These are phyloP conservation scores for Anniella stebbinsi DNA, from an alignment of 2,797 vertebrate genomes.

Conservation along the genomic window DNA sequence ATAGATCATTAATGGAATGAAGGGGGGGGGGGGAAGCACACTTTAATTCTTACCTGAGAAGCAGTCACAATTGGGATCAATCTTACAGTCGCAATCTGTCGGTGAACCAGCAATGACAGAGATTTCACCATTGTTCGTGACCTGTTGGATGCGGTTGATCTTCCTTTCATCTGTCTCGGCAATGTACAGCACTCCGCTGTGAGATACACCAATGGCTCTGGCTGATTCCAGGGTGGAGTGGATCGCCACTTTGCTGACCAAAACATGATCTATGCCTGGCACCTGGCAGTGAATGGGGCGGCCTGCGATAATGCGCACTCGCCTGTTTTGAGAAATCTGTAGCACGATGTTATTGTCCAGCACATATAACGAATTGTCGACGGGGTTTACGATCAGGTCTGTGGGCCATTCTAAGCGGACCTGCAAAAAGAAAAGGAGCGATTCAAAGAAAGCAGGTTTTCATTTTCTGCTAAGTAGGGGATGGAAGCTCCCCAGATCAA, in stretches of 20 bases:
- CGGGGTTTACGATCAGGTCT: conserved; percentile 93
- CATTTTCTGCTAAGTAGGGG: not conserved
- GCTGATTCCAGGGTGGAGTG: conserved; percentile 94
- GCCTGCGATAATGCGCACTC: conserved; percentile 93
- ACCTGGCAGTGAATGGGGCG: conserved; percentile 97
- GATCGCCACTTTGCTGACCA: conserved; percentile 93
- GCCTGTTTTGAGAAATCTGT: conserved; percentile 90
- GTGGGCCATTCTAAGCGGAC: conserved; percentile 97
- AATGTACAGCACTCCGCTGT: conserved; percentile 93
- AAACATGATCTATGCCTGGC: conserved; percentile 92
- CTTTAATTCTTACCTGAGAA: conserved; percentile 88
- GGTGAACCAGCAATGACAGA: conserved; percentile 92
- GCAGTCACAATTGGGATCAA: conserved; percentile 97
- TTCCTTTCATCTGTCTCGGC: conserved; percentile 96
- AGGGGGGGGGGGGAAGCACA: no score
- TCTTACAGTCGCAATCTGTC: conserved; percentile 97
- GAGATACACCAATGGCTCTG: conserved; percentile 92
- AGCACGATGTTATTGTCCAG: conserved; percentile 98
- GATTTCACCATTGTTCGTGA: conserved; percentile 96
- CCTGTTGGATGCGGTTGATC: conserved; percentile 97
- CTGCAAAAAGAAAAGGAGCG: conserved; percentile 72
- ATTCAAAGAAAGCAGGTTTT: not conserved
- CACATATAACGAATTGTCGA: conserved; percentile 96
- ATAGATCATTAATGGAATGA: no score
- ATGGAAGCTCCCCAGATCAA: not conserved